A percentile compares a stretch with the other conserved stretches of the same genome.
Conservation (phyloP, 2,113 vertebrate species). For the Indicator indicator region DNA sequence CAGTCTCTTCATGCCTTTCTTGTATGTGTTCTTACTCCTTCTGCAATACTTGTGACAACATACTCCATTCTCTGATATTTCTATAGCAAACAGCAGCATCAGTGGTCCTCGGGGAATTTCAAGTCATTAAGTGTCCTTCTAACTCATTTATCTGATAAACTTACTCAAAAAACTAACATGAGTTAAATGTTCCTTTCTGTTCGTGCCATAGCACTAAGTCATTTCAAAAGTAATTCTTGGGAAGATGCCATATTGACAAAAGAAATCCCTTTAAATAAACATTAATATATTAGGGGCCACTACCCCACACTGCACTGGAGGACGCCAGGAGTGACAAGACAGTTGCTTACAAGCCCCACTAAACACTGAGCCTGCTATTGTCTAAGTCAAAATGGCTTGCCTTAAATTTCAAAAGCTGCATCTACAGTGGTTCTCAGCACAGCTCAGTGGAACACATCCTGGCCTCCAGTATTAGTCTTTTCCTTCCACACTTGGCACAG, state of each 20-base stretch:
- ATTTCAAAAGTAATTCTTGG: neutral
- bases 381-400: neutral
- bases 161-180: neutral
- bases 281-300: neutral
- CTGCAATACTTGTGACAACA: neutral
- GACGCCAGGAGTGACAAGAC: neutral
- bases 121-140: neutral
- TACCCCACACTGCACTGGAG: neutral
- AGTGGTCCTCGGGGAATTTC: neutral
- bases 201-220: neutral
- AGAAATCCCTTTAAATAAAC: neutral
- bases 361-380: neutral
- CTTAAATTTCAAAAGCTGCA: neutral
- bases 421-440: neutral
- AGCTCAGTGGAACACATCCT: neutral
- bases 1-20: neutral
- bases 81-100: neutral
- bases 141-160: neutral
- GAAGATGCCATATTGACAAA: neutral
- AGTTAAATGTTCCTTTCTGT: neutral
- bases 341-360: neutral
- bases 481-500: neutral
- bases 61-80: accelerated
- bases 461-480: neutral
- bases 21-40: neutral